Conservation (phyloP, 1,140 invertebrate species). For the Rhyacophila brunnea region DNA sequence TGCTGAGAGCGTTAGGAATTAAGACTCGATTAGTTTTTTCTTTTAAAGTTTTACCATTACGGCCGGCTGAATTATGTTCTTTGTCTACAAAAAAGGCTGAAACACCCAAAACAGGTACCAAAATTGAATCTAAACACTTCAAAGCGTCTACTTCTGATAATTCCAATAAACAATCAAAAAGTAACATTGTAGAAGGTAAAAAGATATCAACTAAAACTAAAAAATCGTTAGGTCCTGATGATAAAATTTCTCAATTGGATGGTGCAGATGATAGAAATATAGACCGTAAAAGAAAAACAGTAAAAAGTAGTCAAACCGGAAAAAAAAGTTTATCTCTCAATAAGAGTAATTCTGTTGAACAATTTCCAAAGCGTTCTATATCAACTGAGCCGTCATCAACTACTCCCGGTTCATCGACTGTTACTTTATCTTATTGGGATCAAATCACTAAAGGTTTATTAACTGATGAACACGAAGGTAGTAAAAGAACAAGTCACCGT, state of each 20-base stretch:
- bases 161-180: conserved; percentile 29
- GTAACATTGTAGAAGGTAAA: conserved; percentile 10
- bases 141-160: conserved; percentile 18
- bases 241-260: conserved; percentile 56
- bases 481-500: conserved; percentile 31
- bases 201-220: too few relatives aligned
- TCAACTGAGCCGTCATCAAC: not conserved
- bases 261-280: conserved; percentile 50
- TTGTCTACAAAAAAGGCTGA: conserved; percentile 53
- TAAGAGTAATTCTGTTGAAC: not conserved
- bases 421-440: conserved; percentile 30
- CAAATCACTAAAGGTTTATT: conserved; percentile 24
- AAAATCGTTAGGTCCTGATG: not conserved
- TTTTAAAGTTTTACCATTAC: conserved; percentile 62
- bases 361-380: not conserved
- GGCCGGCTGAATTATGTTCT: conserved; percentile 61
- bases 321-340: not conserved
- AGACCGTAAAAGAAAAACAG: conserved; percentile 17
- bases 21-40: conserved; percentile 77
- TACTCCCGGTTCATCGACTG: not conserved
- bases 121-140: conserved; percentile 36
- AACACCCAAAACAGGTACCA: conserved; percentile 9
- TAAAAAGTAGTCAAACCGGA: conserved; percentile 6
- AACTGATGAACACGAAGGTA: conserved; percentile 12
- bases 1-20: conserved; percentile 76